These are phyloP conservation scores for Drosophila rubida DNA, from an alignment of 2,888 invertebrate species.

Conservation along the genomic window DNA sequence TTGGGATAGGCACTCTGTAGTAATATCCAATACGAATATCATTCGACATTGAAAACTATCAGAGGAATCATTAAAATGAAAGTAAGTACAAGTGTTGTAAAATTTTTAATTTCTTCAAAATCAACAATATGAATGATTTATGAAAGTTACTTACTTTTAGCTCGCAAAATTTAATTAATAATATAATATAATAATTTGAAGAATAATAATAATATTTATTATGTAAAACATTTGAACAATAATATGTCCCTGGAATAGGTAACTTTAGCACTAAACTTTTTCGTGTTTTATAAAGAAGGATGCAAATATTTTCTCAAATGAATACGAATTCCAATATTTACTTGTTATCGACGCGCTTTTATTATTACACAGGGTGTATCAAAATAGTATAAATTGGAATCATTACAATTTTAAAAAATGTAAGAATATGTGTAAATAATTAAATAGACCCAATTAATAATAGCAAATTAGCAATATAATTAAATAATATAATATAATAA, in stretches of 20 bases:
- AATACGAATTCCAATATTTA: not conserved
- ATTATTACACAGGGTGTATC: not conserved
- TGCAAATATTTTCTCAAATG: not conserved
- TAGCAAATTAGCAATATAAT: too few relatives aligned
- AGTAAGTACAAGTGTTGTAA: slow-evolving; percentile 5
- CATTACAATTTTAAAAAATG: too few relatives aligned
- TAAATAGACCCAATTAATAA: too few relatives aligned
- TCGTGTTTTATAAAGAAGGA: not conserved
- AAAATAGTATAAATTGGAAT: too few relatives aligned
- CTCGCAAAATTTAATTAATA: too few relatives aligned
- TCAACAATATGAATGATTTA: not conserved
- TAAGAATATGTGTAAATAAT: too few relatives aligned
- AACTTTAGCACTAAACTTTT: not conserved
- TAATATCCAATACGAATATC: slow-evolving; percentile 43
- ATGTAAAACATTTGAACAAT: too few relatives aligned
- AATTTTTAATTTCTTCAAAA: not conserved
- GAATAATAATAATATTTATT: too few relatives aligned
- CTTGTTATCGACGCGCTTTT: not conserved
- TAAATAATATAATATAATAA: too few relatives aligned
- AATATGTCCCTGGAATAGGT: too few relatives aligned
- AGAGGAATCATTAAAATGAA: slow-evolving; percentile 17
- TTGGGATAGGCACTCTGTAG: slow-evolving; percentile 18
- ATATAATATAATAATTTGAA: too few relatives aligned
- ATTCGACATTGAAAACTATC: not conserved
- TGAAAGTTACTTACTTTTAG: not conserved